These are phyloP conservation scores for Macroglossus sobrinus DNA, from an alignment of 2,113 vertebrate species.

Conservation along the genomic window DNA sequence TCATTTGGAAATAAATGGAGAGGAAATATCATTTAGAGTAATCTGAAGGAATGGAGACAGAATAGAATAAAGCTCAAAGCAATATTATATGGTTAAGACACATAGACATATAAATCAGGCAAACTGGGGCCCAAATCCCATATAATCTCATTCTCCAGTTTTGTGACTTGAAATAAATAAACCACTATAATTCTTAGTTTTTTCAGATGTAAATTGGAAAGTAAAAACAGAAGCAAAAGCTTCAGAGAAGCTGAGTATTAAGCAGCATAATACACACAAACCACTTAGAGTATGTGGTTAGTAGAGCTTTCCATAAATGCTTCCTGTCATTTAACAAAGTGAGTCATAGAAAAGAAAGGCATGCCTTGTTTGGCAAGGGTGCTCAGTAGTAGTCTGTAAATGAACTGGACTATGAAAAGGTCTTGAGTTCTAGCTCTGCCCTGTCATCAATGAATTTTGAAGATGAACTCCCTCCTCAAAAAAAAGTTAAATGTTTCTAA, in stretches of 20 bases:
- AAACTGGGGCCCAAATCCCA: accelerated
- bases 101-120: not conserved
- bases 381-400: not conserved
- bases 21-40: not conserved
- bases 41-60: not conserved
- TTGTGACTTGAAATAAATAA: not conserved
- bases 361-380: not conserved
- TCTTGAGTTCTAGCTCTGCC: not conserved
- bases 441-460: not conserved
- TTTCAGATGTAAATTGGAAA: not conserved
- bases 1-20: not conserved
- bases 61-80: not conserved
- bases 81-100: accelerated
- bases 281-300: accelerated
- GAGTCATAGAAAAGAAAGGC: not conserved
- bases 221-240: not conserved
- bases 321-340: not conserved
- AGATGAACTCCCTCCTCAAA: not conserved
- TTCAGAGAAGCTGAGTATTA: not conserved
- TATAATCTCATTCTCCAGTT: not conserved
- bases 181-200: not conserved
- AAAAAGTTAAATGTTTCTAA: not conserved
- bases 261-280: not conserved
- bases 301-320: not conserved
- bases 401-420: not conserved